These are phyloP conservation scores for Proterorhinus semilunaris DNA, from an alignment of 2,113 vertebrate genomes.

Conservation along the genomic window DNA sequence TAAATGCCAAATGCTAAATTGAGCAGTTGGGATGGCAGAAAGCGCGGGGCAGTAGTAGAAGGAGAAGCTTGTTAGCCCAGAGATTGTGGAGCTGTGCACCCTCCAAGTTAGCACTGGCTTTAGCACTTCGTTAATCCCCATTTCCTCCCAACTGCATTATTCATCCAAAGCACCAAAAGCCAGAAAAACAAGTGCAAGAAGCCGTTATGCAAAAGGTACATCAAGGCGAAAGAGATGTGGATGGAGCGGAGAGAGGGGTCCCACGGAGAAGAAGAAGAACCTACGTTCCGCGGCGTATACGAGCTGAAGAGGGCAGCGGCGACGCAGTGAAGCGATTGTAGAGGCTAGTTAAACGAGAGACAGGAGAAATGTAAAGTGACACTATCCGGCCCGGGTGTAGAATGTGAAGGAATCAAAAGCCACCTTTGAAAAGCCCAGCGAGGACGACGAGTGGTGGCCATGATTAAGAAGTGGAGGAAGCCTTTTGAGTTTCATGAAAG, in stretches of 20 bases:
- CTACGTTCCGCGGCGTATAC: constrained; percentile 51
- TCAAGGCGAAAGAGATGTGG: constrained; percentile 41
- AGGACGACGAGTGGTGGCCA: constrained; percentile 73
- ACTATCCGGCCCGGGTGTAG: constrained; percentile 57
- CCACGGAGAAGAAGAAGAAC: constrained; percentile 43
- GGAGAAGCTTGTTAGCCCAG: constrained; percentile 55
- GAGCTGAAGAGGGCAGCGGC: constrained; percentile 28
- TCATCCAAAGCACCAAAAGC: constrained; percentile 61
- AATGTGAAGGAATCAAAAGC: constrained; percentile 75
- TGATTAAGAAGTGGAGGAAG: constrained; percentile 78
- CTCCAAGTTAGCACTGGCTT: constrained; percentile 54
- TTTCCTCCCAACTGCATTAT: constrained; percentile 69
- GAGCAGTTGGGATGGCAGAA: constrained; percentile 18
- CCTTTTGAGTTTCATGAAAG: constrained; percentile 77
- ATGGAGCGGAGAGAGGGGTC: constrained; percentile 19
- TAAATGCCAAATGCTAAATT: neutral
- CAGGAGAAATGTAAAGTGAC: constrained; percentile 58
- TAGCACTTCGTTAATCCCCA: constrained; percentile 63
- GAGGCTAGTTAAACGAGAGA: constrained; percentile 10
- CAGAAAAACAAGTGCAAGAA: constrained; percentile 47
- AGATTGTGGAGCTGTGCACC: constrained; percentile 35
- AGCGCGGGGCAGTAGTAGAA: constrained; percentile 28
- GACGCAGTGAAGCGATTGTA: constrained; percentile 13
- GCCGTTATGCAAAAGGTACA: constrained; percentile 56
- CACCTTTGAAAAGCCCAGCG: constrained; percentile 72